Conservation (phyloP, 64 coral and sea anemone species). For the Dendronephthya gigantea region DNA sequence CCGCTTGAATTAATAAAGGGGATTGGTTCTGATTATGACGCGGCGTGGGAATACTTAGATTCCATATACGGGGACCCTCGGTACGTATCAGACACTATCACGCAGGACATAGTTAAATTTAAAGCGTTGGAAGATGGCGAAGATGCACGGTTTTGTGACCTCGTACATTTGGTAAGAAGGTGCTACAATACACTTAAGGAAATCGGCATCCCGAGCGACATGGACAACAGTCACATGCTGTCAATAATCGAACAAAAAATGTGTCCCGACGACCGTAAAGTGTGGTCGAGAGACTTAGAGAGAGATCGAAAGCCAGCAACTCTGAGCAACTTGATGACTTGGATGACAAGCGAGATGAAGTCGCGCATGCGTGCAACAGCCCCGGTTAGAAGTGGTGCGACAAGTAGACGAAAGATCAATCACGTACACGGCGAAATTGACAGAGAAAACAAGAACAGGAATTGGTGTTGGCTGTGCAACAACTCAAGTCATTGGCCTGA, state of each 20-base stretch:
- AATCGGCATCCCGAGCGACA: conserved; percentile 12
- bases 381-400: neutral
- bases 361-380: conserved; percentile 17
- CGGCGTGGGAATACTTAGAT: conserved; percentile 33
- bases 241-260: conserved; percentile 23
- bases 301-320: neutral
- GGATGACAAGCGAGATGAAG: conserved; percentile 14
- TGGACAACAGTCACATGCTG: too few relatives aligned
- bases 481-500: conserved; percentile 28
- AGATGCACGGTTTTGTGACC: conserved; percentile 35
- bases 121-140: conserved; percentile 17
- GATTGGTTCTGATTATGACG: conserved; percentile 37
- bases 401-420: neutral
- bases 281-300: conserved; percentile 22
- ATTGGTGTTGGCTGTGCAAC: conserved; percentile 27
- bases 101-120: neutral
- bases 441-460: neutral
- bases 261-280: neutral
- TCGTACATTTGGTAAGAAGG: conserved; percentile 27
- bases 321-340: neutral
- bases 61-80: conserved; percentile 21
- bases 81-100: conserved; percentile 14
- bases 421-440: neutral
- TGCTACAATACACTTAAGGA: conserved; percentile 38
- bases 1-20: conserved; percentile 36